Percentiles rank a stretch among this genome's conserved stretches.
phyloP scores from a whole-genome alignment of 1,140 invertebrate genomes.

The Macrocentrus cingulum region DNA sequence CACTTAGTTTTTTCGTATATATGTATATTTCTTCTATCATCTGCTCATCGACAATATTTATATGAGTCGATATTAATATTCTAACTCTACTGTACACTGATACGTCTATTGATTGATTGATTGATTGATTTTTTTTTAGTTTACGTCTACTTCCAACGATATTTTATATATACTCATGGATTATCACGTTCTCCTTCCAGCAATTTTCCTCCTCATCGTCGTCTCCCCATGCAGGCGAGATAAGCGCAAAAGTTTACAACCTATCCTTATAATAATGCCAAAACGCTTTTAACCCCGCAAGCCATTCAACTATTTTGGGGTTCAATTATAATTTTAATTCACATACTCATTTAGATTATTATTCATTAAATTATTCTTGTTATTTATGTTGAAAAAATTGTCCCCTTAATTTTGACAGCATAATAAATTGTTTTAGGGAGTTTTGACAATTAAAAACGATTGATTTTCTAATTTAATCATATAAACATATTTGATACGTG shows the following conservation, averaged over 20 bases:
- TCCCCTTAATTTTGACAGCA: too few species aligned
- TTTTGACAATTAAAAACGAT: too few species aligned
- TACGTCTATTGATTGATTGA: background rate
- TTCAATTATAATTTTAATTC: too few species aligned
- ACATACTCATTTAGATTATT: background rate
- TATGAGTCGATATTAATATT: background rate
- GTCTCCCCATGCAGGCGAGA: constrained; percentile 16
- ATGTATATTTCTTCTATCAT: too few species aligned
- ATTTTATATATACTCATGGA: background rate
- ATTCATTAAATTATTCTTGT: background rate
- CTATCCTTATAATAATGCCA: background rate
- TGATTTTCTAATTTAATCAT: too few species aligned
- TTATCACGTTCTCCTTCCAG: constrained; percentile 1
- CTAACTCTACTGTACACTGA: constrained; percentile 18
- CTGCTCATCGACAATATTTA: background rate
- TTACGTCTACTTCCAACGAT: background rate
- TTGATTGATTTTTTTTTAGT: constrained; percentile 5
- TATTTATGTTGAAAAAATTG: too few species aligned
- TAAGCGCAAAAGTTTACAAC: constrained; percentile 19
- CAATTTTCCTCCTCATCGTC: background rate
- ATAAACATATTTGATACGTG: too few species aligned
- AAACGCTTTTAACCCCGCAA: constrained; percentile 3
- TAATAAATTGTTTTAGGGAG: too few species aligned
- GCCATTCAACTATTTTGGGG: constrained; percentile 20
- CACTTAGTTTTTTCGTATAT: too few species aligned